A percentile compares a stretch with the other conserved stretches of the same genome.
Conservation (phyloP, 2,888 invertebrate genomes). For the Blastobasis adustella region DNA sequence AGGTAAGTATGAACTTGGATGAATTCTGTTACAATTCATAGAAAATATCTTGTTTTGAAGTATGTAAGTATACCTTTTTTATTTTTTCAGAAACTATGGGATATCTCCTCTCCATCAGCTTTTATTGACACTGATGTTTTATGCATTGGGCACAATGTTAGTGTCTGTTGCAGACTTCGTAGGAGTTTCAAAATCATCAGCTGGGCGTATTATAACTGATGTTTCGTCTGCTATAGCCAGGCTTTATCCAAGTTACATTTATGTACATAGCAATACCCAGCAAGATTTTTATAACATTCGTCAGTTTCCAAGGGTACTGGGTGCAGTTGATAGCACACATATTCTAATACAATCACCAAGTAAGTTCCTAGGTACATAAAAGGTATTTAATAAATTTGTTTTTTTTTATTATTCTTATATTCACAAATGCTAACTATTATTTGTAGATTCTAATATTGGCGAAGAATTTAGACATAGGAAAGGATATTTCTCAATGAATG, state of each 20-base stretch:
- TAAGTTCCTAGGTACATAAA: slow-evolving; percentile 1
- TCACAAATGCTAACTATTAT: not conserved
- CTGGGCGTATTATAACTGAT: slow-evolving; percentile 17
- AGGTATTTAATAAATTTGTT: not conserved
- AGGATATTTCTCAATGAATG: slow-evolving; percentile 12
- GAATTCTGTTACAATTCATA: slow-evolving; percentile 1
- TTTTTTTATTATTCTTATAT: too few species aligned
- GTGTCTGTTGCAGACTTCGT: slow-evolving; percentile 21
- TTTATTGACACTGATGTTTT: slow-evolving; percentile 19
- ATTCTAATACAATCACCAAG: slow-evolving; percentile 12
- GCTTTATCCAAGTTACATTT: slow-evolving; percentile 16
- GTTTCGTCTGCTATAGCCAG: slow-evolving; percentile 16
- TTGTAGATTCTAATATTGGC: slow-evolving; percentile 4
- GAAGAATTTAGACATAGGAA: slow-evolving; percentile 11
- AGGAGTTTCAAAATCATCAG: slow-evolving; percentile 20
- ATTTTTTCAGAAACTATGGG: slow-evolving; percentile 16
- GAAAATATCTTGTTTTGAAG: not conserved
- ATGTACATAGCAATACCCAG: slow-evolving; percentile 9
- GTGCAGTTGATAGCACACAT: slow-evolving; percentile 14
- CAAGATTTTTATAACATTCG: slow-evolving; percentile 12
- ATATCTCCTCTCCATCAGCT: slow-evolving; percentile 20
- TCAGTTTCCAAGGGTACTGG: slow-evolving; percentile 13
- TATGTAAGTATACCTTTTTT: not conserved
- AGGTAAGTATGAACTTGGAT: not conserved
- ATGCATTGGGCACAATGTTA: slow-evolving; percentile 22